Conservation (phyloP, 2,888 invertebrate species). For the Agriopis aurantiaria region DNA sequence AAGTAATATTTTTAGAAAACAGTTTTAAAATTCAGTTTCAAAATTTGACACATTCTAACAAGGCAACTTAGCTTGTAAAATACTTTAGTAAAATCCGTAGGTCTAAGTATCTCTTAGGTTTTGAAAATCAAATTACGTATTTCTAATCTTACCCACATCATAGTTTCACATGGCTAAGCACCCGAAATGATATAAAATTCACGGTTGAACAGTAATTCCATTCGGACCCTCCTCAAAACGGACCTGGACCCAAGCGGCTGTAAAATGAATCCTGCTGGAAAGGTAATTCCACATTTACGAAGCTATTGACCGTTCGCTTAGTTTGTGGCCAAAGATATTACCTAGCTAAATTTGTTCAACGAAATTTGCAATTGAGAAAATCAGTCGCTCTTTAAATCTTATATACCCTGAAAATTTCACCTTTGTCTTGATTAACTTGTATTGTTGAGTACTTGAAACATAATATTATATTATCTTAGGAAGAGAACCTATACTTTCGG, state of each 20-base stretch:
- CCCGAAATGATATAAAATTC: conserved; percentile 49
- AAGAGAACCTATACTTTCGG: too few species aligned
- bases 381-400: not conserved
- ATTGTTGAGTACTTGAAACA: too few species aligned
- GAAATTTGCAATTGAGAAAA: not conserved
- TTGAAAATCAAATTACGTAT: conserved; percentile 7
- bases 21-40: too few species aligned
- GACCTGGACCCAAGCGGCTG: conserved; percentile 53
- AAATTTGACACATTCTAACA: too few species aligned
- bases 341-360: not conserved
- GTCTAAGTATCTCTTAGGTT: not conserved
- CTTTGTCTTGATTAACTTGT: too few species aligned
- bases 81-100: not conserved
- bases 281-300: conserved; percentile 60
- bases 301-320: conserved; percentile 61
- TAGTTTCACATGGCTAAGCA: conserved; percentile 33
- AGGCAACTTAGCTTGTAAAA: not conserved
- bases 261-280: conserved; percentile 55
- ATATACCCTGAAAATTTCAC: too few species aligned
- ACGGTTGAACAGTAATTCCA: conserved; percentile 48
- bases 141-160: conserved; percentile 9
- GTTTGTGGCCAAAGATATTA: not conserved
- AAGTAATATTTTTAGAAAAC: too few species aligned
- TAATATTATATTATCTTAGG: too few species aligned
- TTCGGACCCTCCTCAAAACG: conserved; percentile 46